Conservation (phyloP, 1,140 invertebrate genomes). For the Phymastichus coffea region DNA sequence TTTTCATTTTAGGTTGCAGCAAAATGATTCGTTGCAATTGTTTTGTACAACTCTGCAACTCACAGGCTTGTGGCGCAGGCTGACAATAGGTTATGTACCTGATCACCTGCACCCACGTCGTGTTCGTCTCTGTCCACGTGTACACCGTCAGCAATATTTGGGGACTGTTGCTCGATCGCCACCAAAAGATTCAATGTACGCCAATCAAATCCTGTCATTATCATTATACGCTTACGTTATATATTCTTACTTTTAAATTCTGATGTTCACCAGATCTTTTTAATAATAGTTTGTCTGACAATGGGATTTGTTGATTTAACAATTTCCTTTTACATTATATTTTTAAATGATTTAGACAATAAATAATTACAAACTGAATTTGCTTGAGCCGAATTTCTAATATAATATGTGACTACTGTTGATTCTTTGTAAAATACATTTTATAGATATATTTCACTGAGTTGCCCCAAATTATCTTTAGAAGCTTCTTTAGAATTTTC, state of each 20-base stretch:
- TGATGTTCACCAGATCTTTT: too few relatives aligned
- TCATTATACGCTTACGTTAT: slow-evolving; percentile 53
- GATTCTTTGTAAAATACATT: background rate
- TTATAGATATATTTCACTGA: too few relatives aligned
- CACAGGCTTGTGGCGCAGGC: slow-evolving; percentile 54
- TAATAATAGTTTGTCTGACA: too few relatives aligned
- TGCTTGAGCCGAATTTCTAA: too few relatives aligned
- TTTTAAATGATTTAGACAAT: background rate
- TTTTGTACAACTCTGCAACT: slow-evolving; percentile 30
- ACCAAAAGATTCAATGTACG: slow-evolving; percentile 98
- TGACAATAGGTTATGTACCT: slow-evolving; percentile 72
- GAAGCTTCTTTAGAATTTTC: background rate
- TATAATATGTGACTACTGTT: too few relatives aligned
- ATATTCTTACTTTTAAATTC: slow-evolving; percentile 41
- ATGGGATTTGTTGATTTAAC: slow-evolving; percentile 3
- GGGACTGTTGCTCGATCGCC: slow-evolving; percentile 96
- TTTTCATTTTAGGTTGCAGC: too few relatives aligned
- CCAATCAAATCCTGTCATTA: slow-evolving; percentile 90
- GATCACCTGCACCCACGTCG: slow-evolving; percentile 98
- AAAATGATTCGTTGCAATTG: slow-evolving; percentile 27
- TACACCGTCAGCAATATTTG: slow-evolving; percentile 95
- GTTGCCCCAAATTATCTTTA: too few relatives aligned
- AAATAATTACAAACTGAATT: too few relatives aligned
- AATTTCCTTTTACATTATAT: too few relatives aligned
- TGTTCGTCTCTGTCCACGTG: slow-evolving; percentile 86